Evolutionary conservation across 1,140 invertebrate genomes (phyloP).

Genomic region (Heliconius himera): DNA sequence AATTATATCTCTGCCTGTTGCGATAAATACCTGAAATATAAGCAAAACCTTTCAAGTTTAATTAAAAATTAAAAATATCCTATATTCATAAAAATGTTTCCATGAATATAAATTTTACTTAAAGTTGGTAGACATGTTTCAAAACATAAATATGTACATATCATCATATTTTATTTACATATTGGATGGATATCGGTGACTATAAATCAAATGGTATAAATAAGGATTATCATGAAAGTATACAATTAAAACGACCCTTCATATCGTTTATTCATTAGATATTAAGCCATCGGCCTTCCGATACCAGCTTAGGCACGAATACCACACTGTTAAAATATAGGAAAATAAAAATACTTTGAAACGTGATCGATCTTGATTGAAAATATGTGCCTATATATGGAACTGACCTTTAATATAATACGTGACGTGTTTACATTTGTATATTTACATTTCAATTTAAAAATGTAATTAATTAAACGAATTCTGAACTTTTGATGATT

Average conservation of each 20-base stretch:
- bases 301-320: not conserved
- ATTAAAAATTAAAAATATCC: no score
- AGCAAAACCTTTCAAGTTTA: no score
- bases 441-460: not conserved
- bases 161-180: not conserved
- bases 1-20: no score
- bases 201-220: not conserved
- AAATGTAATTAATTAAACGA: not conserved
- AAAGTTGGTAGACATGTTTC: not conserved
- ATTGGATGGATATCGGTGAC: not conserved
- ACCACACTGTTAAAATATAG: not conserved
- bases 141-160: not conserved
- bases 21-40: no score
- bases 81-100: no score
- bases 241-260: not conserved
- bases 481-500: not conserved
- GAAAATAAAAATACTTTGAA: not conserved
- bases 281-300: not conserved
- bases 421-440: not conserved
- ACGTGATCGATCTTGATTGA: not conserved
- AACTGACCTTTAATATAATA: not conserved
- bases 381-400: not conserved
- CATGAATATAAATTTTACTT: not conserved
- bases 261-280: conserved; percentile 3
- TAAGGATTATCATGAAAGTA: not conserved